A percentile compares a stretch with the other conserved stretches of the same genome.
These are phyloP conservation scores for Amblyjoppa proteus DNA, from an alignment of 2,888 invertebrate species.

Conservation along the genomic window DNA sequence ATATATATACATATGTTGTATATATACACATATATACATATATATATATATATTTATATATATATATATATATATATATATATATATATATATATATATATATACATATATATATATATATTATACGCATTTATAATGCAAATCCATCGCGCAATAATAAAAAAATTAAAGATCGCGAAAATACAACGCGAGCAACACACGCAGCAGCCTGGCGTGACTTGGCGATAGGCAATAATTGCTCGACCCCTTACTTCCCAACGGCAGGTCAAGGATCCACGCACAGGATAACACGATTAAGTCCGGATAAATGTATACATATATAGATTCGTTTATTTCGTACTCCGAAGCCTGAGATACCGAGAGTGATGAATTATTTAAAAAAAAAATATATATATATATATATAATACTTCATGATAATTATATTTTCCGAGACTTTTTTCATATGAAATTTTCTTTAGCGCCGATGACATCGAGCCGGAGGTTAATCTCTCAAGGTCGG, in stretches of 20 bases:
- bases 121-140: background rate
- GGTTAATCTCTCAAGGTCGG: too few relatives aligned
- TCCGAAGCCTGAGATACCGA: background rate
- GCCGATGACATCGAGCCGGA: too few relatives aligned
- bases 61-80: too few relatives aligned
- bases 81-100: too few relatives aligned
- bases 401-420: background rate
- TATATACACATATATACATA: too few relatives aligned
- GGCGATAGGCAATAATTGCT: background rate
- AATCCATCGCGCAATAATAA: background rate
- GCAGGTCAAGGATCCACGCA: background rate
- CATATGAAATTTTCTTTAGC: background rate
- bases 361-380: constrained; percentile 23
- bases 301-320: background rate
- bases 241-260: background rate
- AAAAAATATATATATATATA: too few relatives aligned
- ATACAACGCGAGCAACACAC: background rate
- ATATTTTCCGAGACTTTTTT: background rate
- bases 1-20: too few relatives aligned
- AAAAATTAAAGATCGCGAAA: background rate
- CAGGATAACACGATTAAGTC: background rate
- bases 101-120: too few relatives aligned
- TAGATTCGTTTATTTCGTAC: too few relatives aligned
- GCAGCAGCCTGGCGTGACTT: background rate
- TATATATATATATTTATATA: too few relatives aligned